Conservation (phyloP, 35 echinoderm and acorn worm species). For the Heliocidaris tuberculata region DNA sequence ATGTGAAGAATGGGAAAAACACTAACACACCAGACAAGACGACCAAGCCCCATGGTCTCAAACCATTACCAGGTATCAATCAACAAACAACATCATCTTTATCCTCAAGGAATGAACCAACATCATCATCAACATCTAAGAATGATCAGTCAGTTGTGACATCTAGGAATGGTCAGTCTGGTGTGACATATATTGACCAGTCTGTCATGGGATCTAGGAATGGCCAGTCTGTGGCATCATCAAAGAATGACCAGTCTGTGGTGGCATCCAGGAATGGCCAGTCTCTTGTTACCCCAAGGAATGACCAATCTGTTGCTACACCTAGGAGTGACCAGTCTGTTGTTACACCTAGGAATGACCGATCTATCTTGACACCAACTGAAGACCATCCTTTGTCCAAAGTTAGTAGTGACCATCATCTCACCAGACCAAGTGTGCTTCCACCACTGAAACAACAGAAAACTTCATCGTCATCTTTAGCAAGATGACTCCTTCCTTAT, state of each 20-base stretch:
- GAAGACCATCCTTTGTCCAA: not conserved
- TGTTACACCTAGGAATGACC: not conserved
- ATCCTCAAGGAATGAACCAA: no score
- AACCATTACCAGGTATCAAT: not conserved
- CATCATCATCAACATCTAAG: not conserved
- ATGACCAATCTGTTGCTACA: not conserved
- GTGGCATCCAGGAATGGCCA: not conserved
- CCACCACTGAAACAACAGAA: slow-evolving; percentile 12
- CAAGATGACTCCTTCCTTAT: not conserved
- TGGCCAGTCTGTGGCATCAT: not conserved
- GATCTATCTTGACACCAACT: not conserved
- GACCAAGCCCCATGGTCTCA: not conserved
- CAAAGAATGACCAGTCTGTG: not conserved
- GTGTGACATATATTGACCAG: not conserved
- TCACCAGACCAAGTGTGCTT: slow-evolving; percentile 16
- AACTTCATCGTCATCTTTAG: not conserved
- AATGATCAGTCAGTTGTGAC: no score
- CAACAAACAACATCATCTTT: not conserved
- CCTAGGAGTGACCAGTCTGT: not conserved
- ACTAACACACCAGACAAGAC: not conserved
- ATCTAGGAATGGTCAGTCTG: not conserved
- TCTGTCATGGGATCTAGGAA: not conserved
- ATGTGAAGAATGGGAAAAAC: not conserved
- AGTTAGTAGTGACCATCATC: not conserved
- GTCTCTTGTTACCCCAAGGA: not conserved